Base-by-base conservation (phyloP, 1,140 invertebrate species). In the Sitophilus oryzae region DNA sequence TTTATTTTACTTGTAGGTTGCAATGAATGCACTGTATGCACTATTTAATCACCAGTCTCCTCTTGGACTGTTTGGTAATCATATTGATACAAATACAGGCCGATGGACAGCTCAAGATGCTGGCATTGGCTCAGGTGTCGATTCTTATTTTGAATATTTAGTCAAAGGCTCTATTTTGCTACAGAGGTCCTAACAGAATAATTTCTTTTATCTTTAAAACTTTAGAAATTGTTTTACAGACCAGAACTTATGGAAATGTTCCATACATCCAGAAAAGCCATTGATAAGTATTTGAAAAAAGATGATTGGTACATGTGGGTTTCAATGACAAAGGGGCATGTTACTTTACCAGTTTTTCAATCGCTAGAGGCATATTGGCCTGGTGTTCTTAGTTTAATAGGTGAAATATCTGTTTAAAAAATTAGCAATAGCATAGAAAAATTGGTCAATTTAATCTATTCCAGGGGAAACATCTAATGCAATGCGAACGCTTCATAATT, bases 331-430 rank as follows among this genome's bases (percentile, higher is more conserved):
- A 92, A 93, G 69, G 97, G 94, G 0, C 86, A 92, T 67, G 88
- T 98, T 1, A 96, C 95, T 2, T 75, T 98, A 56, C 94, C 96
- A 0, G 88, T 99, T 1, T 99, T 99, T 71, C 96, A 99, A 71
- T 98, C 93, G 0, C 76, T 99, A 8, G 96, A 99, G 77, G 90
- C 96, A 0, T 99, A 93, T 71, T 99, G 95, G 94, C 97, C 97
- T 1, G 96, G 96, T 2, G 79, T 99, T 22, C 76, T 99, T 23
- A 94, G 93, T 69, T 77, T 96, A 58, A 84, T 83, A 73, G 91
- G 92, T 75, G 77, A 82, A 61, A n/a, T 14, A 23, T n/a, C n/a
- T n/a, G n/a, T n/a, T n/a, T n/a, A n/a, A n/a, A n/a, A n/a, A n/a
- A n/a, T 37, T 11, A 1, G 15, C 11, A n/a, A 48, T 14, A 1